phyloP scores from a whole-genome alignment of 2,113 vertebrate species.

The Syngnathus typhle region DNA sequence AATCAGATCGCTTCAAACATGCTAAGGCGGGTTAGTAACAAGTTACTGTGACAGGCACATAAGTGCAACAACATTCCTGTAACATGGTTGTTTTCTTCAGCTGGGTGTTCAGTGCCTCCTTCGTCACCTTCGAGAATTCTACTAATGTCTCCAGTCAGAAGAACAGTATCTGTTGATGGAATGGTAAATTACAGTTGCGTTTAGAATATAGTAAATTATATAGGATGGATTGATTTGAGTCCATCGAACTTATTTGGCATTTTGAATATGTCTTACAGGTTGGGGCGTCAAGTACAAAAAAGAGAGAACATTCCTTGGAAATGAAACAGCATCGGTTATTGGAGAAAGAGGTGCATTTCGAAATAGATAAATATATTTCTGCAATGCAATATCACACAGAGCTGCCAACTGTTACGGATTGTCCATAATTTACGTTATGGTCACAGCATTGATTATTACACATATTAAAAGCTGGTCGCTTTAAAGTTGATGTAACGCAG shows the following conservation, averaged over 20 bases:
- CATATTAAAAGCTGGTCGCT: too few relatives aligned
- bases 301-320: constrained; percentile 70
- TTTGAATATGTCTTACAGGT: constrained; percentile 27
- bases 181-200: constrained; percentile 55
- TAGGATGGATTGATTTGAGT: neutral
- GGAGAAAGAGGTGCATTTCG: constrained; percentile 82
- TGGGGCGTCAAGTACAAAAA: constrained; percentile 57
- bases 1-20: constrained; percentile 65
- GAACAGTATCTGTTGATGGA: constrained; percentile 70
- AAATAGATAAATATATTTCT: neutral
- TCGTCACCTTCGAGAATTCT: constrained; percentile 45
- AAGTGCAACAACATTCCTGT: neutral
- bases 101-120: constrained; percentile 36
- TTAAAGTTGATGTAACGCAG: too few relatives aligned
- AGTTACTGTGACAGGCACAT: neutral
- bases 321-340: constrained; percentile 78
- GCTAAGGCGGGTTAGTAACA: constrained; percentile 68
- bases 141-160: constrained; percentile 65
- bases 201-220: neutral
- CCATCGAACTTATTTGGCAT: neutral
- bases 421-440: too few relatives aligned
- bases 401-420: too few relatives aligned
- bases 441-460: too few relatives aligned
- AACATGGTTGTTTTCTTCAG: neutral
- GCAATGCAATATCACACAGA: neutral